Base-by-base conservation (phyloP, 1,140 invertebrate species). In the Steinernema khuongi region DNA sequence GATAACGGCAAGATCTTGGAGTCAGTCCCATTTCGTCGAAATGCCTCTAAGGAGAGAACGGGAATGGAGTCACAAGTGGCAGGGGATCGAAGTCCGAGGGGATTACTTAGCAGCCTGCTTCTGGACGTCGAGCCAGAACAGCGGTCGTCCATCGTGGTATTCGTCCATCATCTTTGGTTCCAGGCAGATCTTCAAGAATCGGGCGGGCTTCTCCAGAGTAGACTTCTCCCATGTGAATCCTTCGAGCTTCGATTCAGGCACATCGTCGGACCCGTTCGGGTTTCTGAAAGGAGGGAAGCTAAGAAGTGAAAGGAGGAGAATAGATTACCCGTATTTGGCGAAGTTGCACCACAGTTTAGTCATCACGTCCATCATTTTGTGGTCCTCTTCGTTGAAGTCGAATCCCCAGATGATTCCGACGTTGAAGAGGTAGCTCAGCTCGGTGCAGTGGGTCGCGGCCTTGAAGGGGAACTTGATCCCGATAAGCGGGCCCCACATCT, bases 261-360 rank as follows among this genome's bases (percentile, higher is more conserved):
- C 50, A 22, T 26, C 22, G 19, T 11, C 50, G 7, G 7, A 14
- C 26, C 50, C 50, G 19, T 60, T 60, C 11, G 50, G 50, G 50
- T 60, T 22, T 4, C 50, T 60, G 26, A 60, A 60, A 2, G 26
- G 7, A 7, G 14, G 4, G 4, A 22, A 7, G 7, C 26, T 4
- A 60, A 26, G 11, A 7, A 41, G 26, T 14, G 22, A n/a, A 14
- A 26, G 4, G 14, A 22, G 50, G 4, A 22, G 14, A 17, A 4
- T n/a, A 60, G 68, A 32, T 73, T 87, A 94, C 91, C 93, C 93
- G 71, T 92, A 92, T 89, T 93, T 94, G 11, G 93, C 93, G 84
- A 96, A 96, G 86, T 96, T 96, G 0, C 92, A 91, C 93, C 93
- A 96, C 86, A 94, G 95, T 81, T 90, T 89, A 92, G 95, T 94